These are phyloP conservation scores for Phrynocephalus vlangalii DNA, from an alignment of 2,797 vertebrate genomes.

Conservation along the genomic window DNA sequence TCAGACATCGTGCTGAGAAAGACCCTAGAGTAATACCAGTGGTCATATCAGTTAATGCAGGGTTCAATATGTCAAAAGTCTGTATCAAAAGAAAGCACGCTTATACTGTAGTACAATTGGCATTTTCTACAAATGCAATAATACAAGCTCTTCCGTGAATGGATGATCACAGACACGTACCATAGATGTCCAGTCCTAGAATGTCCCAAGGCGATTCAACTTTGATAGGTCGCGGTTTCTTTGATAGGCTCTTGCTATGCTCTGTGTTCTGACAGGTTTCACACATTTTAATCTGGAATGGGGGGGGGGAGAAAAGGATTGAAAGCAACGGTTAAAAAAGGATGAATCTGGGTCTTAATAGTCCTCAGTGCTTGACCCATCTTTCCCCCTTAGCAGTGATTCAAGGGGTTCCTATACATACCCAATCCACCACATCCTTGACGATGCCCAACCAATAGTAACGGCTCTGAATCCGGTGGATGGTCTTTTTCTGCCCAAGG, in stretches of 20 bases:
- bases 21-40: neutral
- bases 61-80: too few relatives aligned
- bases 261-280: conserved; percentile 90
- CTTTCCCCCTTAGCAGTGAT: neutral
- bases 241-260: conserved; percentile 82
- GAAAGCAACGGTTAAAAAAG: neutral
- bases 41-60: neutral
- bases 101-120: too few relatives aligned
- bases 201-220: conserved; percentile 90
- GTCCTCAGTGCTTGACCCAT: neutral
- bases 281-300: conserved; percentile 88
- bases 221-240: conserved; percentile 83
- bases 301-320: conserved; percentile 42
- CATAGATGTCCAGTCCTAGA: conserved; percentile 84
- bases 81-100: neutral
- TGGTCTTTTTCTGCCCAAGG: conserved; percentile 92
- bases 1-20: neutral
- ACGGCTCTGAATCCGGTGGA: conserved; percentile 90
- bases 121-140: neutral
- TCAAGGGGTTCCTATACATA: conserved; percentile 46
- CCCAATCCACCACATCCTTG: conserved; percentile 94
- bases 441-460: conserved; percentile 96
- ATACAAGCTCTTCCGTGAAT: neutral
- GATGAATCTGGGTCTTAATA: neutral
- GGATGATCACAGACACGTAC: conserved; percentile 66